Percentiles rank a stretch among this genome's conserved stretches.
Evolutionary conservation across 1,140 invertebrate genomes (phyloP).

Genomic region (Bombus confusus): DNA sequence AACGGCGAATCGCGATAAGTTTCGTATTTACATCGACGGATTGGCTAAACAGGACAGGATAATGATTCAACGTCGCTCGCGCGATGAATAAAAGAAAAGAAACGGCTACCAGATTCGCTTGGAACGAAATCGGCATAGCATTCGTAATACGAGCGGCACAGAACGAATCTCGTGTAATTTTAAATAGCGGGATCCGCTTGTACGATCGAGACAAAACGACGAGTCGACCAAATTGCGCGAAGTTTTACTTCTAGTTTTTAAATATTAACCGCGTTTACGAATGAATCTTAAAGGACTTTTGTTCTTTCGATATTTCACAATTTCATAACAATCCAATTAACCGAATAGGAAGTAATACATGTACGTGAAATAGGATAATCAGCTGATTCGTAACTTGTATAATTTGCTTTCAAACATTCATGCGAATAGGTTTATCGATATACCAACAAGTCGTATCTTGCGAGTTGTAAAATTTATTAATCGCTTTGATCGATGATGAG

Average conservation of each 20-base stretch:
- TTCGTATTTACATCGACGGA: constrained; percentile 1
- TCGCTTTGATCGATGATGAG: no score
- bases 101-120: constrained; percentile 5
- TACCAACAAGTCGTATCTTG: no score
- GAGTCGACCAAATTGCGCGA: background rate
- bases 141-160: background rate
- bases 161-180: constrained; percentile 6
- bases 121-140: constrained; percentile 8
- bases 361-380: no score
- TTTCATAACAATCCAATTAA: no score
- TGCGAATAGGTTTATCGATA: no score
- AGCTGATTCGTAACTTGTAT: no score
- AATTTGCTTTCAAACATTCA: no score
- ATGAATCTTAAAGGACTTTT: no score
- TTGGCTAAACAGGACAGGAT: constrained; percentile 7
- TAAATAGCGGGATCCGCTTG: background rate
- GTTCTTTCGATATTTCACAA: no score
- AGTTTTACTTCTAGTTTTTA: background rate
- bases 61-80: constrained; percentile 5
- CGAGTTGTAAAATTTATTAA: no score
- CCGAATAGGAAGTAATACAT: no score
- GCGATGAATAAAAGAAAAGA: constrained; percentile 27
- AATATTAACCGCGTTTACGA: no score
- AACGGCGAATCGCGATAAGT: constrained; percentile 1
- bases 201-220: background rate